These are phyloP conservation scores for Nothobranchius kuhntae DNA, from an alignment of 2,113 vertebrate genomes.

Conservation along the genomic window DNA sequence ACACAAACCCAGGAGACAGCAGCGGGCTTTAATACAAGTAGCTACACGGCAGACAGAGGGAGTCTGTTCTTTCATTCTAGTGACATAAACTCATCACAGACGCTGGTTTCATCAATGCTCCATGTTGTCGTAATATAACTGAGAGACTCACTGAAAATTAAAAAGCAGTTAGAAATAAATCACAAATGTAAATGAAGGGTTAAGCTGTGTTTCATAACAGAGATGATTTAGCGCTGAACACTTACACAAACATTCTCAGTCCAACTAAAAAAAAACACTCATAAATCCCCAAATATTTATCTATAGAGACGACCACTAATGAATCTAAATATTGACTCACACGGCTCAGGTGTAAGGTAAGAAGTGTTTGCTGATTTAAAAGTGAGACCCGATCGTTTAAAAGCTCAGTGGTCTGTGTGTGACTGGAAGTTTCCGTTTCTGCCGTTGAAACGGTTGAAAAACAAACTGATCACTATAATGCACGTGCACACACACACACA, in stretches of 20 bases:
- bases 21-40: constrained; percentile 9
- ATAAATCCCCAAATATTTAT: constrained; percentile 65
- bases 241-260: constrained; percentile 62
- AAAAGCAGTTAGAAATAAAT: constrained; percentile 24
- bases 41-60: constrained; percentile 16
- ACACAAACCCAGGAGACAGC: constrained; percentile 29
- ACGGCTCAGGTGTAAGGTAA: constrained; percentile 36
- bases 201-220: constrained; percentile 31
- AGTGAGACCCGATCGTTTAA: background rate
- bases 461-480: constrained; percentile 28
- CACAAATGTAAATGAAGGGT: background rate
- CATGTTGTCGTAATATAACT: constrained; percentile 4
- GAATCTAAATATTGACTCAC: constrained; percentile 59
- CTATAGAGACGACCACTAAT: constrained; percentile 40
- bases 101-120: constrained; percentile 4
- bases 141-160: constrained; percentile 13
- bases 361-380: constrained; percentile 52
- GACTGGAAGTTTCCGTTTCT: constrained; percentile 22
- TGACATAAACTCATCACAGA: constrained; percentile 16
- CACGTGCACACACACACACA: constrained; percentile 17
- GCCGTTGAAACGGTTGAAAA: constrained; percentile 30
- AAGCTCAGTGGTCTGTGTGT: constrained; percentile 32
- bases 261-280: constrained; percentile 58
- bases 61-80: constrained; percentile 20
- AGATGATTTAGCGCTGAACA: constrained; percentile 16